These are phyloP conservation scores for Pseudomyrmex cubaensis DNA, from an alignment of 1,140 invertebrate genomes.

Conservation along the genomic window DNA sequence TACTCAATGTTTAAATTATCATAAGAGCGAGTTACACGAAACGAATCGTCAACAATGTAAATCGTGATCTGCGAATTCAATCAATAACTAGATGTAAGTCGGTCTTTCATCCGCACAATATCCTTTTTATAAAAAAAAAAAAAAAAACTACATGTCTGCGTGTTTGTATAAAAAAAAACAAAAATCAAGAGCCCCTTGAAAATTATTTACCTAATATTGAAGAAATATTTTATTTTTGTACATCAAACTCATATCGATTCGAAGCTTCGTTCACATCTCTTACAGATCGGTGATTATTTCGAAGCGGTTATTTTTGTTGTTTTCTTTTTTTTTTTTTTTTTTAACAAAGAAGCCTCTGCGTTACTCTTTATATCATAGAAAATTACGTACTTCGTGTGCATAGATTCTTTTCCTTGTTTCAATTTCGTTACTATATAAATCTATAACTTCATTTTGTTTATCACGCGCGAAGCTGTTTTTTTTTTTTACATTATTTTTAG, in stretches of 20 bases:
- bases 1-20: slow-evolving; percentile 26
- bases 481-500: slow-evolving; percentile 21
- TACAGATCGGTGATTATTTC: slow-evolving; percentile 7
- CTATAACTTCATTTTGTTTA: slow-evolving; percentile 43
- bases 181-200: slow-evolving; percentile 14
- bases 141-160: neutral
- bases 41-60: slow-evolving; percentile 33
- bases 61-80: slow-evolving; percentile 13
- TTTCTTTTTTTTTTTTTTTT: too few relatives aligned
- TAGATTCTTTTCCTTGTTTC: slow-evolving; percentile 50
- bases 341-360: slow-evolving; percentile 25
- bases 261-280: slow-evolving; percentile 14
- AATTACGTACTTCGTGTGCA: slow-evolving; percentile 51
- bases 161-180: neutral
- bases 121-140: neutral
- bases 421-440: slow-evolving; percentile 48
- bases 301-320: neutral
- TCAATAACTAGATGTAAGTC: slow-evolving; percentile 19
- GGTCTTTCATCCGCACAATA: too few relatives aligned
- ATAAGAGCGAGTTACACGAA: slow-evolving; percentile 28
- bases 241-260: slow-evolving; percentile 15
- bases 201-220: slow-evolving; percentile 20
- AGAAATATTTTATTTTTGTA: slow-evolving; percentile 18
- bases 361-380: slow-evolving; percentile 49
- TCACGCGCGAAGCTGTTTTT: slow-evolving; percentile 31